Percentiles rank a stretch among this genome's conserved stretches.
Evolutionary conservation across 2,113 vertebrate genomes (phyloP).

Genomic region (Apteryx owenii): DNA sequence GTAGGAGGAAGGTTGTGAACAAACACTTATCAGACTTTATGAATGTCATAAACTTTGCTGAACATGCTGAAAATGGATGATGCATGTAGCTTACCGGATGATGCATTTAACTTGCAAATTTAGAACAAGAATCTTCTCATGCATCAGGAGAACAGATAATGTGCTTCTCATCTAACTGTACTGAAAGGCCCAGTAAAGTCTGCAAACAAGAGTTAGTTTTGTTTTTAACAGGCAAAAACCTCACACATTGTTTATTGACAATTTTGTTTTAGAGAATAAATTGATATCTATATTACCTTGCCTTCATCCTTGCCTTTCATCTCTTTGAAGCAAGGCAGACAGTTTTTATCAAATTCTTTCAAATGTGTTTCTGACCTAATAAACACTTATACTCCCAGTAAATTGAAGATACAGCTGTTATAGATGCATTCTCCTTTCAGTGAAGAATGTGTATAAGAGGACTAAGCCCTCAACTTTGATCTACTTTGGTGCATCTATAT

Average conservation of each 20-base stretch:
- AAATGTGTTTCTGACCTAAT: neutral
- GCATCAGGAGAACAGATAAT: neutral
- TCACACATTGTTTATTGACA: neutral
- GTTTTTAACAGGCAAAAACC: neutral
- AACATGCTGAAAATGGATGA: neutral
- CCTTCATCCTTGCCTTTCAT: neutral
- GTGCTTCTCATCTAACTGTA: neutral
- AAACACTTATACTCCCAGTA: neutral
- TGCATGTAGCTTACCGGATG: neutral
- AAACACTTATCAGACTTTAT: neutral
- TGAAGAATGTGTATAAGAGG: neutral
- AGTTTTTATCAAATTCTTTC: neutral
- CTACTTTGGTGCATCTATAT: neutral
- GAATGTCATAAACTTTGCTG: neutral
- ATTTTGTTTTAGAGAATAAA: neutral
- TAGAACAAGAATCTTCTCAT: neutral
- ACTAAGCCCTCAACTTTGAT: neutral
- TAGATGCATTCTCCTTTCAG: neutral
- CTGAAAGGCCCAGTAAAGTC: neutral
- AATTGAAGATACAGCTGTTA: neutral
- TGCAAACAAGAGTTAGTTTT: neutral
- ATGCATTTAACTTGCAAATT: neutral
- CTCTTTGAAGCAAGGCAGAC: neutral
- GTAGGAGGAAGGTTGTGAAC: neutral
- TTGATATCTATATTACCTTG: neutral